Conservation (phyloP, 1,140 invertebrate genomes). For the Eulimnadia texana region DNA sequence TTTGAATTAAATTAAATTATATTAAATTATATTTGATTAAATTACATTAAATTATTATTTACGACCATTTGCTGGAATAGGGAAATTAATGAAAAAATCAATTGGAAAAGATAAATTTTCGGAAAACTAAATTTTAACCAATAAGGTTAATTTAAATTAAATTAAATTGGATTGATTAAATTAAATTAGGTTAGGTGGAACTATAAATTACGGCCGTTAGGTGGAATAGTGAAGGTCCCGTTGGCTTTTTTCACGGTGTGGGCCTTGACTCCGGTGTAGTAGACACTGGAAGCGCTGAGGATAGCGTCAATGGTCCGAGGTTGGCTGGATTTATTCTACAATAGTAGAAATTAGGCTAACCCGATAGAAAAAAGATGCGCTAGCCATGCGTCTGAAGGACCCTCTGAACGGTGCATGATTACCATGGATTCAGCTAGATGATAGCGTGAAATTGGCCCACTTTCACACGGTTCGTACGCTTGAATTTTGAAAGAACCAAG, state of each 20-base stretch:
- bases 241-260: conserved; percentile 49
- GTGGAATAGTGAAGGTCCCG: conserved; percentile 42
- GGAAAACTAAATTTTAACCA: no score
- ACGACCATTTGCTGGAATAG: no score
- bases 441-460: no score
- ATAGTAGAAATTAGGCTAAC: not conserved
- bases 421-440: no score
- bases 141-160: not conserved
- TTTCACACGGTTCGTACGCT: no score
- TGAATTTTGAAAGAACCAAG: no score
- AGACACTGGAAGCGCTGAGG: conserved; percentile 50
- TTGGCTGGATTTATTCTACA: not conserved
- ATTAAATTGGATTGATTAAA: not conserved
- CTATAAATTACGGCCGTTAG: conserved; percentile 35
- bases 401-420: conserved; percentile 4
- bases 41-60: no score
- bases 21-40: no score
- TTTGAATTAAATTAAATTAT: no score
- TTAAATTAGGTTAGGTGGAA: not conserved
- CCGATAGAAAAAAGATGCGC: not conserved
- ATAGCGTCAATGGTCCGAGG: conserved; percentile 22
- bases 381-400: not conserved
- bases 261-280: conserved; percentile 57
- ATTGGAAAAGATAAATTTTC: no score
- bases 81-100: no score